These are phyloP conservation scores for Elachura formosa DNA, from an alignment of 2,113 vertebrate genomes.

Conservation along the genomic window DNA sequence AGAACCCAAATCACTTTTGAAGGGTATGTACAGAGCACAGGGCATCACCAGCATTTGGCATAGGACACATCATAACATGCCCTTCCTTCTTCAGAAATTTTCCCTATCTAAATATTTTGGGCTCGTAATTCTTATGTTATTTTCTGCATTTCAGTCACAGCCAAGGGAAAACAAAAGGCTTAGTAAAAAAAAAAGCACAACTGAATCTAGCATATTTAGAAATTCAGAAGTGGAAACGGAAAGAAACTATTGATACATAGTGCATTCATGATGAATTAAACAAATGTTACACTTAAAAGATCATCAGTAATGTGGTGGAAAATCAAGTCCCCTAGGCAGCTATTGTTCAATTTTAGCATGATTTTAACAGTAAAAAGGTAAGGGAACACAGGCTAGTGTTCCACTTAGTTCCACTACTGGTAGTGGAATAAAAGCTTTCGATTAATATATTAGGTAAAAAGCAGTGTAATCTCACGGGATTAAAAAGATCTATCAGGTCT, in stretches of 20 bases:
- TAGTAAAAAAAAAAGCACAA: background rate
- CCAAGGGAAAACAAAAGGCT: rapidly evolving
- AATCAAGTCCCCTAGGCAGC: background rate
- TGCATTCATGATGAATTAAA: background rate
- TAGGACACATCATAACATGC: background rate
- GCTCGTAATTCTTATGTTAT: background rate
- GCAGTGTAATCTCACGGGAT: background rate
- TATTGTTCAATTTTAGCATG: background rate
- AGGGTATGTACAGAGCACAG: background rate
- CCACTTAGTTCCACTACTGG: no score
- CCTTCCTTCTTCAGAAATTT: background rate
- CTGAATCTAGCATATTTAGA: background rate
- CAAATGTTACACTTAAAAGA: background rate
- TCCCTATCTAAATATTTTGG: background rate
- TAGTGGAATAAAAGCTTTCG: background rate
- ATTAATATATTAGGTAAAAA: background rate
- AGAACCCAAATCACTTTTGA: background rate
- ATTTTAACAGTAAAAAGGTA: background rate
- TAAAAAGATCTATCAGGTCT: background rate
- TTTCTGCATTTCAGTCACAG: background rate
- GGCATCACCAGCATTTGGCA: background rate
- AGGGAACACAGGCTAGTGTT: background rate
- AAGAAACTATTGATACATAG: background rate
- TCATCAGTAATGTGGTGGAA: background rate
- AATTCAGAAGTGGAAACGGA: background rate